phyloP scores from a whole-genome alignment of 2,113 vertebrate species.

The Tychaedon coryphoeus region DNA sequence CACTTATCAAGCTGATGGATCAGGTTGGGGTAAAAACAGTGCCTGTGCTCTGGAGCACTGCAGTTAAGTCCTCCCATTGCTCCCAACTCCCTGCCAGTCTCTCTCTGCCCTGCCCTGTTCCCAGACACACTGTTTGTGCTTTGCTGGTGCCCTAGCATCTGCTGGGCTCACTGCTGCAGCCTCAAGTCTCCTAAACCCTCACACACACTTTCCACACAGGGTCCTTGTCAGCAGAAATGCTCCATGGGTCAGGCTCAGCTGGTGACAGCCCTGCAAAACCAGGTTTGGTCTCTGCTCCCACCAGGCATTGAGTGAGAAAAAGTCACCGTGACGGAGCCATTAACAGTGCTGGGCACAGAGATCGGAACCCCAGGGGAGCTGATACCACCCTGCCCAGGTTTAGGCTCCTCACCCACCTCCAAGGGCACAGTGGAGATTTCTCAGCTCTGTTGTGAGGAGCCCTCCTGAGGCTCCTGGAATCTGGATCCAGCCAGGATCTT shows the following conservation, averaged over 20 bases:
- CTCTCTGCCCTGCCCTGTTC: neutral
- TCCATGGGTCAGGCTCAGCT: neutral
- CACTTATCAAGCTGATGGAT: neutral
- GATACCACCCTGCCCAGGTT: neutral
- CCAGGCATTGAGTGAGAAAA: neutral
- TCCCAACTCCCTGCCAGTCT: neutral
- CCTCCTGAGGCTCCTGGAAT: accelerated
- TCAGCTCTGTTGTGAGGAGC: neutral
- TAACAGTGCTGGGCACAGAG: neutral
- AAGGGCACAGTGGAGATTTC: neutral
- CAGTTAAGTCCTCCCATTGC: neutral
- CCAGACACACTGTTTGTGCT: accelerated
- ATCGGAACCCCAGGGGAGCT: neutral
- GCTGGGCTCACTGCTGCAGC: neutral
- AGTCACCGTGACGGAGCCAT: accelerated
- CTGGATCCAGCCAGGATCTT: neutral
- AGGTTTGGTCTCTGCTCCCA: neutral
- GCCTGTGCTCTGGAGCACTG: neutral
- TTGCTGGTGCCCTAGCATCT: neutral
- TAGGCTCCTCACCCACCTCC: neutral
- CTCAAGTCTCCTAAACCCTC: neutral
- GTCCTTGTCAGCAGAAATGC: accelerated
- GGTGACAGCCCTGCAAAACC: neutral
- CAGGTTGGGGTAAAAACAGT: neutral
- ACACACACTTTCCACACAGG: accelerated